Conservation (phyloP, 1,140 invertebrate genomes). For the Meloidogyne exigua region DNA sequence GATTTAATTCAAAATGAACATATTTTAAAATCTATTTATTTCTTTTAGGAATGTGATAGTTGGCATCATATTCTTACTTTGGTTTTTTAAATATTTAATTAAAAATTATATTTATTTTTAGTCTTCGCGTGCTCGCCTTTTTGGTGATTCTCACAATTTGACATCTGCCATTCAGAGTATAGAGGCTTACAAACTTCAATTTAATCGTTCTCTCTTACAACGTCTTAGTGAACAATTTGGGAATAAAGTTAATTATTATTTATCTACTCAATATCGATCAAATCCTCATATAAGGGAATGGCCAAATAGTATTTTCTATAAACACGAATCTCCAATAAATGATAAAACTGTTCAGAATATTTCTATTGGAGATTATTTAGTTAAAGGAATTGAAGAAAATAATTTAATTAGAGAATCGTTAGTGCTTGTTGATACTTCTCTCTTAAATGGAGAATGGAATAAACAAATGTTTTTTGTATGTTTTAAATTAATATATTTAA, state of each 20-base stretch:
- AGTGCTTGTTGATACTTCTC: not conserved
- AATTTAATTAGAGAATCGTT: conserved; percentile 10
- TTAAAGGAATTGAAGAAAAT: not conserved
- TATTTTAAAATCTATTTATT: not conserved
- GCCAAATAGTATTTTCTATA: conserved; percentile 6
- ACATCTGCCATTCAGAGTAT: not conserved
- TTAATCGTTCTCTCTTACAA: conserved; percentile 12
- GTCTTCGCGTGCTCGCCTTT: conserved; percentile 1
- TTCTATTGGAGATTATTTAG: not conserved
- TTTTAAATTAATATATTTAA: not conserved
- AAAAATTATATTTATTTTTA: not conserved
- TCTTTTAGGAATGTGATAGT: not conserved
- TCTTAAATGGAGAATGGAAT: conserved; percentile 8
- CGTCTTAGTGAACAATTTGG: not conserved
- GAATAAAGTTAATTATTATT: conserved; percentile 6
- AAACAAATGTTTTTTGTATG: conserved; percentile 2
- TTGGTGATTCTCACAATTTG: conserved; percentile 5
- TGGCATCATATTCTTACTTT: conserved; percentile 1
- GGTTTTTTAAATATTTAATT: not conserved
- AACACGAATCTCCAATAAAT: not conserved
- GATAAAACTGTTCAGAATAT: conserved; percentile 4
- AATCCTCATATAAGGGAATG: not conserved
- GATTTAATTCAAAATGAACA: no score
- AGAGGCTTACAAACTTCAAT: not conserved
- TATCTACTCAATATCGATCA: conserved; percentile 3